Evolutionary conservation across 2,888 invertebrate species (phyloP).

Genomic region (Eretmocerus hayati): DNA sequence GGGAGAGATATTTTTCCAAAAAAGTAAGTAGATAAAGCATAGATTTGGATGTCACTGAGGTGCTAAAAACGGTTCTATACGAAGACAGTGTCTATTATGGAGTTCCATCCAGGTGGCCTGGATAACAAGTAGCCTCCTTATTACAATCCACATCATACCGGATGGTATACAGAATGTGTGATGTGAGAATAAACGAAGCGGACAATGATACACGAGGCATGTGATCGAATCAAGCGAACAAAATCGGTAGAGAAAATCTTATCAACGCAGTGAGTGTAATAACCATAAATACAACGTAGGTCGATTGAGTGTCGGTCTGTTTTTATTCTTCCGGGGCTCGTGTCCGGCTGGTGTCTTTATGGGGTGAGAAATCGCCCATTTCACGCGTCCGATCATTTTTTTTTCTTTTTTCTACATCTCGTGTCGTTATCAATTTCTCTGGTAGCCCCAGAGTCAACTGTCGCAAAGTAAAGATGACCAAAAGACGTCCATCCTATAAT

Average conservation of each 20-base stretch:
- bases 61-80: too few relatives aligned
- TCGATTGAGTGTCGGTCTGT: conserved; percentile 19
- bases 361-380: conserved; percentile 24
- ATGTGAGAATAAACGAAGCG: neutral
- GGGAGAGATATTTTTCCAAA: too few relatives aligned
- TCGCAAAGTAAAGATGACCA: too few relatives aligned
- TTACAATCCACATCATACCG: too few relatives aligned
- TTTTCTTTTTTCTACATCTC: conserved; percentile 13
- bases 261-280: conserved; percentile 17
- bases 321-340: conserved; percentile 19
- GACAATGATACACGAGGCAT: neutral
- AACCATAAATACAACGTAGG: conserved; percentile 16
- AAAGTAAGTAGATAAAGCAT: too few relatives aligned
- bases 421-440: conserved; percentile 17
- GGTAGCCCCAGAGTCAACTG: too few relatives aligned
- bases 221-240: conserved; percentile 9
- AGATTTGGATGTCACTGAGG: too few relatives aligned
- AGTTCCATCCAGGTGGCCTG: too few relatives aligned
- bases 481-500: neutral
- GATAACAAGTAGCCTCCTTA: too few relatives aligned
- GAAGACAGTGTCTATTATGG: too few relatives aligned
- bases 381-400: too few relatives aligned
- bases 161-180: too few relatives aligned
- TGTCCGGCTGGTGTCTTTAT: conserved; percentile 18
- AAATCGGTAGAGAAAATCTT: conserved; percentile 7